Evolutionary conservation across 2,113 vertebrate species (phyloP).

Genomic region (Caranx melampygus): DNA sequence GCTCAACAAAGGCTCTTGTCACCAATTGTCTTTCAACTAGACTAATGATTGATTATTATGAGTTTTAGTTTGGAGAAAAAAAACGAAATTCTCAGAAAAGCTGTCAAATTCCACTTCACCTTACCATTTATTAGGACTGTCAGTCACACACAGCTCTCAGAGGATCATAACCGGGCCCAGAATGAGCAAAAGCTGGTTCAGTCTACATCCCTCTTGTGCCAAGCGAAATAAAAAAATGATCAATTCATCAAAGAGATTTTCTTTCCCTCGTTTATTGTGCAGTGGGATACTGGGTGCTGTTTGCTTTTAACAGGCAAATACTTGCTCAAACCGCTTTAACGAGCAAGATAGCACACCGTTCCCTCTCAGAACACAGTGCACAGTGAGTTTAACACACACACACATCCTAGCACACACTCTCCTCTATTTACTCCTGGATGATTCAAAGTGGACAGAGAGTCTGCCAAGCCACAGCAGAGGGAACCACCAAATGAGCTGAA

Average conservation of each 20-base stretch:
- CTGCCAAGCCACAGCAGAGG: slow-evolving; percentile 53
- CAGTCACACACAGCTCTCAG: slow-evolving; percentile 25
- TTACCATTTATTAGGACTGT: background rate
- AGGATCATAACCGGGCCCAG: background rate
- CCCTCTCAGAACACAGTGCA: slow-evolving; percentile 32
- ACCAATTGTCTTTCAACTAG: slow-evolving; percentile 36
- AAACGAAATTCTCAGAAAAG: slow-evolving; percentile 25
- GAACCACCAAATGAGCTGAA: slow-evolving; percentile 48
- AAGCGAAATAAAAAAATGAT: slow-evolving; percentile 23
- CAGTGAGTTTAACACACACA: slow-evolving; percentile 18
- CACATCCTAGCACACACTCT: background rate
- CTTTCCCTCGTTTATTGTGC: slow-evolving; percentile 31
- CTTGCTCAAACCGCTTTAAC: slow-evolving; percentile 61
- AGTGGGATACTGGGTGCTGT: slow-evolving; percentile 12
- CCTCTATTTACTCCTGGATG: slow-evolving; percentile 50
- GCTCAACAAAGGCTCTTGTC: slow-evolving; percentile 20
- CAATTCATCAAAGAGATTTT: slow-evolving; percentile 42
- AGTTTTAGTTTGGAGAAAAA: slow-evolving; percentile 14
- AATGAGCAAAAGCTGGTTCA: background rate
- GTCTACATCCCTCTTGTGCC: background rate
- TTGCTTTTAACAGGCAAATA: slow-evolving; percentile 66
- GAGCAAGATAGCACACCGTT: slow-evolving; percentile 23
- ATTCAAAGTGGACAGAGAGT: slow-evolving; percentile 41
- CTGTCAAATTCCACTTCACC: background rate
- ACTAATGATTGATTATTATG: slow-evolving; percentile 34